These are phyloP conservation scores for Apeltes quadracus DNA, from an alignment of 2,113 vertebrate genomes.

Conservation along the genomic window DNA sequence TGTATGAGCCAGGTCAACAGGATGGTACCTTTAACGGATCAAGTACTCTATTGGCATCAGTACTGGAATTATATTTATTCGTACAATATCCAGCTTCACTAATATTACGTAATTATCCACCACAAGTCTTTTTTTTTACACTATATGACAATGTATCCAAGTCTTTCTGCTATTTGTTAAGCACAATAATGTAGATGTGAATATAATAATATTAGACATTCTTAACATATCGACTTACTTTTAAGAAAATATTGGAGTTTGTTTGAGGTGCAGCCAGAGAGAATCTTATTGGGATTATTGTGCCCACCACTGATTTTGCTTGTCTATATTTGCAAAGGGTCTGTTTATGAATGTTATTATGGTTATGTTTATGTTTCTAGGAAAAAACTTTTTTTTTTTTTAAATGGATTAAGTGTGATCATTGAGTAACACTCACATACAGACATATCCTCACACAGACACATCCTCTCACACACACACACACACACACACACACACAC, in stretches of 20 bases:
- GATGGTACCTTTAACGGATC: neutral
- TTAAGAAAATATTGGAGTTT: neutral
- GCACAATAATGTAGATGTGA: too few species aligned
- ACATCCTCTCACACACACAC: conserved; percentile 23
- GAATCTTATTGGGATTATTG: neutral
- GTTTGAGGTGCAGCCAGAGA: neutral
- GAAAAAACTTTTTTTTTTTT: too few species aligned
- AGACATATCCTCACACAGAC: conserved; percentile 20
- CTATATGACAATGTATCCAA: too few species aligned
- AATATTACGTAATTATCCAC: too few species aligned
- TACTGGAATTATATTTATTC: neutral
- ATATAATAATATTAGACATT: neutral
- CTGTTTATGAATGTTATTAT: neutral
- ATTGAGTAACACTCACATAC: conserved; percentile 54
- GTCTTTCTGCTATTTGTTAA: too few species aligned
- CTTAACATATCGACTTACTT: neutral
- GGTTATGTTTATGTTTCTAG: conserved; percentile 18
- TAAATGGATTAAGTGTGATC: too few species aligned
- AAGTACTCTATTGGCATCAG: neutral
- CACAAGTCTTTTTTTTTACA: neutral
- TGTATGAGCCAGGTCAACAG: too few species aligned
- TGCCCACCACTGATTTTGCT: neutral
- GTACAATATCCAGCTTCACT: neutral
- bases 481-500: conserved; percentile 27
- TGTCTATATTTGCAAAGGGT: neutral